Percentiles rank a stretch among this genome's conserved stretches.
Conservation (phyloP, 2,797 vertebrate species). For the Channa striata region DNA sequence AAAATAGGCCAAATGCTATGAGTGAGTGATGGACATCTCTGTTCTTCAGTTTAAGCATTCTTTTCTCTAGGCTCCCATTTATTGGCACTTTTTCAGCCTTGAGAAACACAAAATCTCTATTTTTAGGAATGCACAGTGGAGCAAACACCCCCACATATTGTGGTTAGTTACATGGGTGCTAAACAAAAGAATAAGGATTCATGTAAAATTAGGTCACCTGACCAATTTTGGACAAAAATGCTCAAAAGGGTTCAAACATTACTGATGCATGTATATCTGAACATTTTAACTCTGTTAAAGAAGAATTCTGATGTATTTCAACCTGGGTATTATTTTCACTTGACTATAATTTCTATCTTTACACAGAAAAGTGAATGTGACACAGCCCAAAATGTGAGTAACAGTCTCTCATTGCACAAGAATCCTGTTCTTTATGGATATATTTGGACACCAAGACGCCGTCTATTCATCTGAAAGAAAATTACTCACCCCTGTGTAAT, state of each 20-base stretch:
- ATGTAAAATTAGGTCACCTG: not conserved
- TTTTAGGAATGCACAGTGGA: conserved; percentile 25
- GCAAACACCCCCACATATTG: conserved; percentile 14
- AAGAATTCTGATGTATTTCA: not conserved
- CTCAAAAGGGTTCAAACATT: too few species aligned
- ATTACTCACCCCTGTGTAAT: too few species aligned
- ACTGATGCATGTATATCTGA: not conserved
- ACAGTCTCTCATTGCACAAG: not conserved
- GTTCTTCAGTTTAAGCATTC: conserved; percentile 63
- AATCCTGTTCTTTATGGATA: not conserved
- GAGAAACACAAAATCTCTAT: conserved; percentile 37
- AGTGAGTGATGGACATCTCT: conserved; percentile 77
- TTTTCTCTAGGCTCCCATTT: conserved; percentile 62
- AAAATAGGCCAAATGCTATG: conserved; percentile 61
- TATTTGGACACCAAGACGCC: not conserved
- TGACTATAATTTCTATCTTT: not conserved
- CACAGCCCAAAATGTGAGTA: not conserved
- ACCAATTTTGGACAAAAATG: not conserved
- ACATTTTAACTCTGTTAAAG: not conserved
- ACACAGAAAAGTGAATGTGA: not conserved
- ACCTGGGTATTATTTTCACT: not conserved
- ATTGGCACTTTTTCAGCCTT: conserved; percentile 50
- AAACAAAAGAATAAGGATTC: not conserved
- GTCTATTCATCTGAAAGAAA: not conserved
- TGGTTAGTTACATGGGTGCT: not conserved